Base-by-base conservation (phyloP, 1,140 invertebrate genomes). In the Aphidius gifuensis region DNA sequence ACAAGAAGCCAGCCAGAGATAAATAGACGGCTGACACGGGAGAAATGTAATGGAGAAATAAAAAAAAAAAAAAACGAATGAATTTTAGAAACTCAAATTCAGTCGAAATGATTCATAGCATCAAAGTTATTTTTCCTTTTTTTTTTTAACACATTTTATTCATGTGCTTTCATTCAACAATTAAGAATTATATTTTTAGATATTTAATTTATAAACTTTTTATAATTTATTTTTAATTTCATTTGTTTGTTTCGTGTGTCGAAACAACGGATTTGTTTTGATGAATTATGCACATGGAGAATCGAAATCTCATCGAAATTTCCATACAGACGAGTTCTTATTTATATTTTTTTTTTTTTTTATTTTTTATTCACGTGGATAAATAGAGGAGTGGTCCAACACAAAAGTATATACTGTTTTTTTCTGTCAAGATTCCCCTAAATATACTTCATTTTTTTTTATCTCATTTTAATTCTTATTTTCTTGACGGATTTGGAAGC, bases 301-400 rank as follows among this genome's bases (percentile, higher is more conserved):
- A 21, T 40, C 11, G 44, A 61, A 55, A 48, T 56, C 51, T 11
- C 45, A 61, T 61, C 47, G 60, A 54, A 51, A 61, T 61, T 61
- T 55, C 53, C 60, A 61, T 61, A 61, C 53, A 61, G 60, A 61
- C 60, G 53, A 61, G 60, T 55, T 61, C 48, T 61, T 56, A n/a
- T 44, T 32, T 43, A n/a, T 38, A 16, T 55, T 55, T 32, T 32
- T 32, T 23, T 2, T 23, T 23, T 3, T 32, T 32, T 32, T 32
- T 32, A 2, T 32, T 32, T 32, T 32, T 32, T 32, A 3, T 32
- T 32, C 23, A 32, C 23, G 23, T 32, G 53, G 53, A 55, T 55
- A 55, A 55, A 55, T 40, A 55, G 43, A 55, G 53, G 40, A 16
- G 5, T 55, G 9, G 11, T 39, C 42, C 5, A 55, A 55, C 8